Base-by-base conservation (phyloP, 2,113 vertebrate genomes). In the Arothron firmamentum region DNA sequence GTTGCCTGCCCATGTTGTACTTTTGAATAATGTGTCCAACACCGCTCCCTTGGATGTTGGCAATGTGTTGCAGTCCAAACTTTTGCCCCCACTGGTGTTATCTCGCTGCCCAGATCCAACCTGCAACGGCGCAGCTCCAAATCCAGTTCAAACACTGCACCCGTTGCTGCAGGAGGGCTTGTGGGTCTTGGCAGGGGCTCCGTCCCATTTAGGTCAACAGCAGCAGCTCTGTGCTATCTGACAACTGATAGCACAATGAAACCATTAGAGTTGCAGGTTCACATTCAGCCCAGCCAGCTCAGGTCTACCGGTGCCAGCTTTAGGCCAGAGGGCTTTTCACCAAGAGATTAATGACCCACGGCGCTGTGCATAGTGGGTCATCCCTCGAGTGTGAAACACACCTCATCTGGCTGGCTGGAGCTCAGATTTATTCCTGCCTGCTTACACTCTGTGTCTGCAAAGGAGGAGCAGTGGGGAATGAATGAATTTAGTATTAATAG, bases 321-420 rank as follows among this genome's bases (percentile, higher is more conserved):
- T 60, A 4, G 85, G 77, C 70, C 79, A 72, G 65, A 73, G 79
- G 65, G 66, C 78, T 80, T 72, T 82, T 85, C 84, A 85, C 61
- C 34, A 19, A 8, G 68, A 86, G 84, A 88, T 88, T 81, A 86
- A 88, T 85, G 85, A 79, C 61, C 61, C 67, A 57, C 19, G 65
- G 56, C 62, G 68, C 68, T 43, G 75, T 6, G 25, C 70, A 54
- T 76, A 67, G 65, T 71, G 57, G 80, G 80, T 75, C 80, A 70
- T 80, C 79, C 64, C 67, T 78, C 78, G 65, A 79, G 74, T 80
- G 82, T 86, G 82, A 89, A 84, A 82, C 81, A 86, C 70, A 54
- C 70, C 82, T 86, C 77, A 62, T 66, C 65, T 75, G 85, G 70
- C 70, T 79, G 85, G 72, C 75, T 80, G 82, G 66, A 79, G 70